A percentile compares a stretch with the other conserved stretches of the same genome.
These are phyloP conservation scores for Monopterus albus DNA, from an alignment of 2,113 vertebrate genomes.

Conservation along the genomic window DNA sequence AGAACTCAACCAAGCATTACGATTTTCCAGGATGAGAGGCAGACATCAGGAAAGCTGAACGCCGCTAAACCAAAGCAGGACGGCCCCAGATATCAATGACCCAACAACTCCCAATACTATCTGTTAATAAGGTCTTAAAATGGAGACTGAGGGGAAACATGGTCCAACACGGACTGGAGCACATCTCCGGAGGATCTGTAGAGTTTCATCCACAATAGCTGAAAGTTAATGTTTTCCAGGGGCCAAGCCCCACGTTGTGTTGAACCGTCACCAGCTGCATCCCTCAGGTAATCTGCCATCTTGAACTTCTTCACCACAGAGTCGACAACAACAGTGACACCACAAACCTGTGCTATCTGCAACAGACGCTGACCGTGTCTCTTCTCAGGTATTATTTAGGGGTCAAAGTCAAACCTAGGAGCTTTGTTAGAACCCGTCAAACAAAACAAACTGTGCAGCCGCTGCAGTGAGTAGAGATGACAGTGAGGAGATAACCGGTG, in stretches of 20 bases:
- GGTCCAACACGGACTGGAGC: no score
- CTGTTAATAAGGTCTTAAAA: no score
- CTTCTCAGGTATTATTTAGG: conserved; percentile 36
- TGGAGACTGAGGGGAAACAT: no score
- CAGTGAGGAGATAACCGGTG: conserved; percentile 38
- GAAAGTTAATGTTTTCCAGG: neutral
- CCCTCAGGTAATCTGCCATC: neutral
- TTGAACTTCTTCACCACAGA: conserved; percentile 5
- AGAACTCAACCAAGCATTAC: neutral
- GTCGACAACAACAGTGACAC: neutral
- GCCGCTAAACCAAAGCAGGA: neutral
- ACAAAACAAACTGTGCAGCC: neutral
- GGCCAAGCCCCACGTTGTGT: neutral
- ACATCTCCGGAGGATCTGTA: no score
- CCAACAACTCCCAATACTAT: no score
- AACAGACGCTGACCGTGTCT: conserved; percentile 8
- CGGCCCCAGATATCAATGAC: no score
- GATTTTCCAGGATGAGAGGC: neutral
- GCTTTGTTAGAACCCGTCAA: neutral
- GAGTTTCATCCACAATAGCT: neutral
- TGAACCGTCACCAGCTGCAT: neutral
- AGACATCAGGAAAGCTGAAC: neutral
- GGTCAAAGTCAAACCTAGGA: neutral
- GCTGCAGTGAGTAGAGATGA: no score
- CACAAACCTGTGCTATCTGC: neutral